Base-by-base conservation (phyloP, 2,113 vertebrate species). In the Pitta sordida region DNA sequence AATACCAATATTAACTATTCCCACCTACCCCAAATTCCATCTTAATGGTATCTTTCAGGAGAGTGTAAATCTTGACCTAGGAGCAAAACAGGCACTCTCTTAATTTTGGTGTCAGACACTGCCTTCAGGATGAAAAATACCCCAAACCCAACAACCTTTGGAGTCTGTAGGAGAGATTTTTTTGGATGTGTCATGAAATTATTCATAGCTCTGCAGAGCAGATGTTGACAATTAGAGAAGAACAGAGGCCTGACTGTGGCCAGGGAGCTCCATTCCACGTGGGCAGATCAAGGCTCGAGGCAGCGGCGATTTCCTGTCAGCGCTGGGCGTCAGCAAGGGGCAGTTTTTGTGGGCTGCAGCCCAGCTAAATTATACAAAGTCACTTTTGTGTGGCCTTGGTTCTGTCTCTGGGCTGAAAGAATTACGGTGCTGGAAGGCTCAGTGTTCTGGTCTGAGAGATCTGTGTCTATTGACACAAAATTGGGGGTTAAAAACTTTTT, bases 201-300 rank as follows among this genome's bases (percentile, higher is more conserved):
- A 94, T 95, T 94, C 90, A 79, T 95, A 89, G 94, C 91, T 97
- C 92, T 97, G 95, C 86, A 24, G 53, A 96, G 96, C 97, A 97
- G 97, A 96, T 96, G 96, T 94, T 95, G 96, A 95, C 92, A 92
- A 93, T 97, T 94, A 96, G 46, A 49, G 41, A 46, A 68, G 97
- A 96, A 97, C 96, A 95, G 95, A 97, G 96, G 96, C 86, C 3
- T 44, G 74, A 95, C 96, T 97, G 95, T 97, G 97, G 97, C 96
- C 80, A 69, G 92, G 73, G 39, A 80, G 74, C 91, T 91, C 76
- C 53, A 23, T 68, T 96, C 94, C 97, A 97, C 91, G 95, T 97
- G 97, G 97, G 96, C 20, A 93, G 97, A 96, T 94, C 83, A 96
- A 97, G 95, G 96, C 96, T 96, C 32, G 60, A 95, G 95, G 96